Evolutionary conservation across 2,888 invertebrate genomes (phyloP), one percentile per base, ranked within the genome.

Genomic region (Anarsia innoxiella): DNA sequence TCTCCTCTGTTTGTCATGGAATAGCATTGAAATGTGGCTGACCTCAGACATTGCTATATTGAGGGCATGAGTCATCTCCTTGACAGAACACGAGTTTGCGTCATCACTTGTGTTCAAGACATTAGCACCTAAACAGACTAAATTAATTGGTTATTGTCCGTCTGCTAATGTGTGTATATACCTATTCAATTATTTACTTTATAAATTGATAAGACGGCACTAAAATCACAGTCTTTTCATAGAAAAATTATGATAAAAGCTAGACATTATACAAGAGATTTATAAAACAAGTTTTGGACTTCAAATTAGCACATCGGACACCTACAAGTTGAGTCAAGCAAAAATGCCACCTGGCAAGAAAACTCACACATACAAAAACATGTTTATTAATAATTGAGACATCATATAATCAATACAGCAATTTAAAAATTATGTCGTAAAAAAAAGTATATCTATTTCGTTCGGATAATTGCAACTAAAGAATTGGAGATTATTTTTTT

Each of bases 391-490:
- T 73, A 78, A 64, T 77, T 76, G 73, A 59, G 65, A 51, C 65
- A 63, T 66, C 60, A 65, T 64, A 59, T 57, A 72, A 72, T 73
- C 60, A 78, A 73, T 78, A 77, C 80, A 82, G 83, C 75, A 82
- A 80, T 82, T 83, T 74, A 70, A 75, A 72, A 69, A 71, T 70
- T 70, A 70, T 76, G 73, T 79, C 65, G 71, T 75, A 77, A 56
- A 77, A 78, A 78, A 77, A 51, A 57, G 63, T 66, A 66, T 66
- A 67, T 70, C 72, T 78, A 78, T 78, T 76, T 79, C 75, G 72
- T 76, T 78, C 73, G 59, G 71, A 10, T 59, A 66, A 66, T 71
- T 78, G 77, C 73, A 79, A 82, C 72, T 76, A 69, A 79, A 66
- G 70, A n/a, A 67, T 63, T 66, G 71, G 68, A 68, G 71, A 76